Percentiles rank a stretch among this genome's conserved stretches.
These are phyloP conservation scores for Pardosa pseudoannulata DNA, from an alignment of 2,888 invertebrate species.

Conservation along the genomic window DNA sequence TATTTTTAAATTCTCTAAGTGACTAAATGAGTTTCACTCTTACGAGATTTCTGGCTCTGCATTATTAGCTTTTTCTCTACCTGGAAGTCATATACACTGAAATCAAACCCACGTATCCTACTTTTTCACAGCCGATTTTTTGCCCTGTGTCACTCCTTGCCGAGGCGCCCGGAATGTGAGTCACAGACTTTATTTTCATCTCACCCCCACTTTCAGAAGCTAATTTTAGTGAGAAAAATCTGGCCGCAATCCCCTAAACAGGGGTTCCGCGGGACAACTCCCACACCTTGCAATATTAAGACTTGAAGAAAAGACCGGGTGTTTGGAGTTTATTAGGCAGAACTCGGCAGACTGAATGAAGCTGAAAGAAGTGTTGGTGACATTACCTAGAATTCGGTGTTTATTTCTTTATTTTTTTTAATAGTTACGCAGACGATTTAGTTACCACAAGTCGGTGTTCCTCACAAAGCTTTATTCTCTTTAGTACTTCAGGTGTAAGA, in stretches of 20 bases:
- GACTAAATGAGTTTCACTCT: no score
- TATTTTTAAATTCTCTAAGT: no score
- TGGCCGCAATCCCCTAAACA: constrained; percentile 18
- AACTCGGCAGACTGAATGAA: constrained; percentile 4
- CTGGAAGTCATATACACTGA: neutral
- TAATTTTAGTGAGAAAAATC: constrained; percentile 46
- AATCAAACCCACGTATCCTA: neutral
- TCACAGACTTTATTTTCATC: constrained; percentile 57
- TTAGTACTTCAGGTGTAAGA: no score
- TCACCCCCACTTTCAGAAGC: constrained; percentile 18
- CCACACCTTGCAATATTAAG: constrained; percentile 12
- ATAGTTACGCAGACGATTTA: no score
- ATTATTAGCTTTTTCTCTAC: neutral
- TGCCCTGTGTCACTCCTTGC: constrained; percentile 7
- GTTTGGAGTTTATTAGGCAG: constrained; percentile 25
- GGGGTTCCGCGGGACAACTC: neutral
- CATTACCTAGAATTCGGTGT: no score
- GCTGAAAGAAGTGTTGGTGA: no score
- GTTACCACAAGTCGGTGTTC: no score
- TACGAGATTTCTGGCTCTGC: neutral
- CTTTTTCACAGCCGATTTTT: neutral
- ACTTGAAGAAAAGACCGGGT: neutral
- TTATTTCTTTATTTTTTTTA: no score
- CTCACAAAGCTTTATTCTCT: no score
- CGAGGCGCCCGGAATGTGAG: constrained; percentile 24